These are phyloP conservation scores for Lagopus leucura DNA, from an alignment of 2,113 vertebrate genomes.

Conservation along the genomic window DNA sequence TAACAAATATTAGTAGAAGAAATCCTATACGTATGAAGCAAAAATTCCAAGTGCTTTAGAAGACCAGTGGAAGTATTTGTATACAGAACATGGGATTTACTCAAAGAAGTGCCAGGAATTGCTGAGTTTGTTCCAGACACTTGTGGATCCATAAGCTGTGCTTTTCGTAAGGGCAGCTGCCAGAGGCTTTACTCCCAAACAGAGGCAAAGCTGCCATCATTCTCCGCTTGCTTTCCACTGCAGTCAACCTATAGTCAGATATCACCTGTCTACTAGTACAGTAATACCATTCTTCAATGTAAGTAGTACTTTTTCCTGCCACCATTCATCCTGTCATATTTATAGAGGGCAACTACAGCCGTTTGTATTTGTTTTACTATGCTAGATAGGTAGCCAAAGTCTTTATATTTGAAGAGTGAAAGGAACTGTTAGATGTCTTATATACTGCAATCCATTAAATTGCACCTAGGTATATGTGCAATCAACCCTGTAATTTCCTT, in stretches of 20 bases:
- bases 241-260: neutral
- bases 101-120: neutral
- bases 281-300: neutral
- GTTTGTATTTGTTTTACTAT: neutral
- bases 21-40: neutral
- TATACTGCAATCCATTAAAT: neutral
- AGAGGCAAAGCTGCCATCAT: neutral
- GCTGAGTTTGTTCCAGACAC: neutral
- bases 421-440: neutral
- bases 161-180: neutral
- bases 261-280: neutral
- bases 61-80: neutral
- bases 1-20: neutral
- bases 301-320: neutral
- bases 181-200: neutral
- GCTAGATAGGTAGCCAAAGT: neutral
- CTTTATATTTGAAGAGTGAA: neutral
- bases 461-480: neutral
- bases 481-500: neutral
- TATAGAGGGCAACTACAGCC: neutral
- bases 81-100: neutral
- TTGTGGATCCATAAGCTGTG: neutral
- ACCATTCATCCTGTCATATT: neutral
- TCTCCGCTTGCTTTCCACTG: neutral
- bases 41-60: neutral